Evolutionary conservation across 1,140 invertebrate genomes (phyloP).

Genomic region (Leptoteleia sp.): DNA sequence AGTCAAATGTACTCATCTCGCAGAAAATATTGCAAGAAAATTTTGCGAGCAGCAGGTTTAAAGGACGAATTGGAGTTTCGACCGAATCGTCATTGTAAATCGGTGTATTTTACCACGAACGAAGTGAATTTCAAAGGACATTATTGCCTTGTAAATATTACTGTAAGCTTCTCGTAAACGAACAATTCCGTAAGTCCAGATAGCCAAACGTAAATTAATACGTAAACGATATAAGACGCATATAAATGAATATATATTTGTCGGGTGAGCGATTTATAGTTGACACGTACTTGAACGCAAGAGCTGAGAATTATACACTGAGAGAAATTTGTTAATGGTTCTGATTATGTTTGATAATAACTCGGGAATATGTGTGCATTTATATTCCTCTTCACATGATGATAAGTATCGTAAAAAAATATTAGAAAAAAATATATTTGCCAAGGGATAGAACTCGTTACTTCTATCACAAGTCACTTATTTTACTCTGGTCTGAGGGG

Average conservation of each 20-base stretch:
- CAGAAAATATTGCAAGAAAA: neutral
- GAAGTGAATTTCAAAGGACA: conserved; percentile 19
- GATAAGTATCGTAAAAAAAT: no score
- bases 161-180: conserved; percentile 55
- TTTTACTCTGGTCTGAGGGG: no score
- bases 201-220: conserved; percentile 52
- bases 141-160: conserved; percentile 61
- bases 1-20: conserved; percentile 12
- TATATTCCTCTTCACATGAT: no score
- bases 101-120: conserved; percentile 34
- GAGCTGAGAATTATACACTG: conserved; percentile 4
- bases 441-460: no score
- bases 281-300: conserved; percentile 17
- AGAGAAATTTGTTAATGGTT: no score
- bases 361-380: no score
- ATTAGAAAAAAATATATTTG: no score
- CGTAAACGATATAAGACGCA: conserved; percentile 43
- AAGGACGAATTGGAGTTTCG: neutral
- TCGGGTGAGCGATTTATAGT: conserved; percentile 34
- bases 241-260: conserved; percentile 46
- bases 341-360: no score
- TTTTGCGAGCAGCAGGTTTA: neutral
- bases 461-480: no score
- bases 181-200: conserved; percentile 56
- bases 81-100: conserved; percentile 14